Evolutionary conservation across 2,888 invertebrate genomes (phyloP), one percentile per base, ranked within the genome.

Genomic region (Deilephila porcellus): DNA sequence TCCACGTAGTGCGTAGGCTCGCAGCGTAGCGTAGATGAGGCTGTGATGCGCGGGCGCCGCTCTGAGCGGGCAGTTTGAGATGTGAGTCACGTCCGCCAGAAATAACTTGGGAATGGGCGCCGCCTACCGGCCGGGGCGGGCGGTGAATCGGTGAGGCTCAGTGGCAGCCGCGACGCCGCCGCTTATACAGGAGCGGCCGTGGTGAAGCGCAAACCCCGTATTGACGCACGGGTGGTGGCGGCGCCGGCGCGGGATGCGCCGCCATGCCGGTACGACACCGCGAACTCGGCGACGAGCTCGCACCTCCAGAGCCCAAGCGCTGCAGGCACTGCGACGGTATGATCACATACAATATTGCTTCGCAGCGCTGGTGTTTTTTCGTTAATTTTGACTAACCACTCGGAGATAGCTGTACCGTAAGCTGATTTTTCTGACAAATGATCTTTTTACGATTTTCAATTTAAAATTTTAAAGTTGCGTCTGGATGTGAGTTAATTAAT

Each of bases 321-420:
- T 97, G 97, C 97, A 97, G 97, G 96, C 97, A 97, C 95, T 97
- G 97, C 97, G 97, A 97, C 97, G 97, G 97, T 97, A 96, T 88
- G 89, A 84, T 79, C 78, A 82, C 82, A 75, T 81, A 84, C 83
- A 81, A 83, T 83, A 83, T 83, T 82, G 82, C 82, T 81, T 79
- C 62, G 72, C 74, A 74, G 75, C 75, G 78, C 76, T 76, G 74
- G 77, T 73, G 72, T 73, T 80, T 76, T 76, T 81, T 79, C 73
- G 79, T 77, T 79, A 79, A 78, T 79, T 74, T 71, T 71, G 70
- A 72, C 76, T 80, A 80, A 77, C 72, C 25, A 73, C 19, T 60
- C 20, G 56, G 34, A 59, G 34, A 59, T 25, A 45, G 45, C 53
- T 19, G n/a, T 67, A 67, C 37, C 4, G 25, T 25, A 67, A 45